A percentile compares a stretch with the other conserved stretches of the same genome.
These are phyloP conservation scores for Pangasius sanitwongsei DNA, from an alignment of 2,797 vertebrate species.

Conservation along the genomic window DNA sequence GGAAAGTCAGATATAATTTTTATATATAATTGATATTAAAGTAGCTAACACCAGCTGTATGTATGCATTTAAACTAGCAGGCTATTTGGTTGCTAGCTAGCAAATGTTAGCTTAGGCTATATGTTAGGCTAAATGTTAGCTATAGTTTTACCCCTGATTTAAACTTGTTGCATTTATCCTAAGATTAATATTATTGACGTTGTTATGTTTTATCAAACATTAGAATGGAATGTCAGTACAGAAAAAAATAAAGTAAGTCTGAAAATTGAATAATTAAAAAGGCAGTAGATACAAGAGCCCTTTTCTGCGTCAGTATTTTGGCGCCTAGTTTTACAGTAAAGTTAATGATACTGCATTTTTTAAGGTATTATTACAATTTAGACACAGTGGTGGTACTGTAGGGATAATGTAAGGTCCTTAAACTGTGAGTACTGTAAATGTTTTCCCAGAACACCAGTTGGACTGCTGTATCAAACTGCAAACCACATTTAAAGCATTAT, in stretches of 20 bases:
- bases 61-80: neutral
- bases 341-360: neutral
- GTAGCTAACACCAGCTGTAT: neutral
- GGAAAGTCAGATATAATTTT: neutral
- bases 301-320: neutral
- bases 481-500: neutral
- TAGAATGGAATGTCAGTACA: neutral
- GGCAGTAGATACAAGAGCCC: neutral
- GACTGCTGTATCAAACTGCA: neutral
- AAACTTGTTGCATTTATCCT: neutral
- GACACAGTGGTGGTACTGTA: neutral
- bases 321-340: neutral
- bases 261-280: neutral
- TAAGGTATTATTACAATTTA: neutral
- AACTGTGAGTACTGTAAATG: neutral
- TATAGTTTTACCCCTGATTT: neutral
- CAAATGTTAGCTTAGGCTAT: neutral
- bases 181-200: neutral
- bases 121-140: too few species aligned
- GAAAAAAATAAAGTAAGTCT: neutral
- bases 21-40: neutral
- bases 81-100: neutral
- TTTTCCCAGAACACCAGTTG: neutral
- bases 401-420: neutral
- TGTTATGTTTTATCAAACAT: neutral